A percentile compares a stretch with the other conserved stretches of the same genome.
Evolutionary conservation across 2,113 vertebrate genomes (phyloP).

Genomic region (Phocoena phocoena): DNA sequence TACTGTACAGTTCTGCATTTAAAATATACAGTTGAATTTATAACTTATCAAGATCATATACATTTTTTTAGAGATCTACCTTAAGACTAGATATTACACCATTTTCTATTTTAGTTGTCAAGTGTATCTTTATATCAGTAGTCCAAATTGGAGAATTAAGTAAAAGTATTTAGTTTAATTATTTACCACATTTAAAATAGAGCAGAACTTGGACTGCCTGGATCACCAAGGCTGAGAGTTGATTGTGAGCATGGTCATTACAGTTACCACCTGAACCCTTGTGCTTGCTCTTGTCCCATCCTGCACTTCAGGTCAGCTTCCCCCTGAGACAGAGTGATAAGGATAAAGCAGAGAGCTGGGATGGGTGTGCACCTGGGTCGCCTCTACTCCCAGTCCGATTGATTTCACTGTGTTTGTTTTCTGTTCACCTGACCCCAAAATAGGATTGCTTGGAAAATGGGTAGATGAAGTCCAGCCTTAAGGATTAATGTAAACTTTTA

Average conservation of each 20-base stretch:
- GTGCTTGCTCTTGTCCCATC: not conserved
- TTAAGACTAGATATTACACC: not conserved
- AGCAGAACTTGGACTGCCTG: not conserved
- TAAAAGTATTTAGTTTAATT: not conserved
- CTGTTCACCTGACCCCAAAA: not conserved
- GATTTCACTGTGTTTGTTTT: not conserved
- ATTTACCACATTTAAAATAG: not conserved
- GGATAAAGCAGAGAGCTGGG: not conserved
- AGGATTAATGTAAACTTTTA: not conserved
- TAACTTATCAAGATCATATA: not conserved
- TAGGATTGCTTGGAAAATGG: not conserved
- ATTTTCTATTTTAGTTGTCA: not conserved
- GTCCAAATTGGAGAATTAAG: not conserved
- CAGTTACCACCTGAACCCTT: not conserved
- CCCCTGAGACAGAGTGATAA: not conserved
- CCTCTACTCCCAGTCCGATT: not conserved
- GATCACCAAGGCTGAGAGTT: not conserved
- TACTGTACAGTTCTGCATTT: not conserved
- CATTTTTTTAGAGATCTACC: not conserved
- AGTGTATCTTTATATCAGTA: not conserved
- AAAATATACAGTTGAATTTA: not conserved
- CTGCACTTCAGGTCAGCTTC: not conserved
- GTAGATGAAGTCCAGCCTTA: not conserved
- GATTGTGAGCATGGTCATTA: not conserved
- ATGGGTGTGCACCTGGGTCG: not conserved